Evolutionary conservation across 2,113 vertebrate species (phyloP), one percentile per base, ranked within the genome.

Genomic region (Oenanthe oenanthe): DNA sequence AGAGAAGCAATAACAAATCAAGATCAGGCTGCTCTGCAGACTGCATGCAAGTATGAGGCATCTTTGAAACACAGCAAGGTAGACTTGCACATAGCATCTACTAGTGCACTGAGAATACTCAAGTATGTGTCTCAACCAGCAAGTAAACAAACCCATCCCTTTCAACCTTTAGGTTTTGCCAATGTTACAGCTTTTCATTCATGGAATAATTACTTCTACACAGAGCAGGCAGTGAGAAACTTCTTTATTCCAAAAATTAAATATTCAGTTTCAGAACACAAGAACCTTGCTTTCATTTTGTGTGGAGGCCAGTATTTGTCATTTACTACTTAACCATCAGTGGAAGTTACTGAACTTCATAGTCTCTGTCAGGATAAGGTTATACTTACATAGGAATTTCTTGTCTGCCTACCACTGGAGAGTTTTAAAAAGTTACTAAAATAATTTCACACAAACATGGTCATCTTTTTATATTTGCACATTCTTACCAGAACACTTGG

Each of bases 171-270:
- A 17, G 31, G 7, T 77, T 62, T 36, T 42, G 7, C 25, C 34
- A 17, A 3, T 2, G 1, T n/a, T 75, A 7, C 19, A 66, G 31
- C 4, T 61, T 40, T 15, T 22, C 29, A 50, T 14, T 34, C 4
- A 57, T 3, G 1, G 1, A 85, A 14, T 12, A 80, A 87, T 45
- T 58, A 78, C 31, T 74, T 62, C 32, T 10, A 94, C 61, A 87
- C 57, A 85, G 43, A 74, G 47, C n/a, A 80, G 71, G 61, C n/a
- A 66, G 53, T 88, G 80, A 96, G 67, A 95, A 97, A 95, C 38
- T 71, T 26, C 36, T 98, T 98, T 98, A 97, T 97, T 98, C 70
- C 62, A 90, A 97, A 97, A 92, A 65, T 86, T 94, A 84, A 95
- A 78, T 47, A 92, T 5, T 54, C 15, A 6, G 62, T 91, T 75